Conservation (phyloP, 2,797 vertebrate genomes). For the Neosalanx taihuensis region DNA sequence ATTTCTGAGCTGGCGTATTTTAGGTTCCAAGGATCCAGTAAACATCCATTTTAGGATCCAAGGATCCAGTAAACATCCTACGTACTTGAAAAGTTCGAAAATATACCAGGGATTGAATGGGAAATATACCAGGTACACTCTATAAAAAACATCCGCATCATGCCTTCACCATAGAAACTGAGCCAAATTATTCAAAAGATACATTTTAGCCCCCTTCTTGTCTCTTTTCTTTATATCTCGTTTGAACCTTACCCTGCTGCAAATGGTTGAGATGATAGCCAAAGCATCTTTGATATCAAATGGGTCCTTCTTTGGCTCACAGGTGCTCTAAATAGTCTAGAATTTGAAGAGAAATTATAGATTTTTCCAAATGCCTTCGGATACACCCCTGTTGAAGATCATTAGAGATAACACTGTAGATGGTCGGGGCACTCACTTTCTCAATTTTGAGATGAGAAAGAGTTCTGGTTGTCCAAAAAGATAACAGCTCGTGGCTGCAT, state of each 20-base stretch:
- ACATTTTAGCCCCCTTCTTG: too few relatives aligned
- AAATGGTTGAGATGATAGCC: not conserved
- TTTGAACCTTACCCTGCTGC: not conserved
- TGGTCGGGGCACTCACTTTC: slow-evolving; percentile 27
- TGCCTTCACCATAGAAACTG: too few relatives aligned
- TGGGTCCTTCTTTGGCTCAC: slow-evolving; percentile 10
- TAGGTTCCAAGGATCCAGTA: too few relatives aligned
- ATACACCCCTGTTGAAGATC: slow-evolving; percentile 44
- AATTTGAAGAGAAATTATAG: slow-evolving; percentile 29
- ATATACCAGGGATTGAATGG: too few relatives aligned
- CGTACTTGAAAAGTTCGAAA: too few relatives aligned
- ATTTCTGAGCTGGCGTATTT: too few relatives aligned
- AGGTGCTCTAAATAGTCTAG: slow-evolving; percentile 14
- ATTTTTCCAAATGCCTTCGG: slow-evolving; percentile 40
- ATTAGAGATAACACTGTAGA: slow-evolving; percentile 40
- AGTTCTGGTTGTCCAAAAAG: slow-evolving; percentile 45
- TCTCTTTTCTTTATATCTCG: not conserved
- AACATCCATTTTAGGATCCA: too few relatives aligned
- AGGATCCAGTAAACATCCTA: too few relatives aligned
- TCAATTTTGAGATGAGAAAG: slow-evolving; percentile 45
- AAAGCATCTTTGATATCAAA: slow-evolving; percentile 13
- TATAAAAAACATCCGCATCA: too few relatives aligned
- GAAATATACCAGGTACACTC: too few relatives aligned
- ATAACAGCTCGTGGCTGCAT: slow-evolving; percentile 38
- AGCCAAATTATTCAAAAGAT: too few relatives aligned